A percentile compares a stretch with the other conserved stretches of the same genome.
Evolutionary conservation across 2,113 vertebrate genomes (phyloP).

Genomic region (Ciconia boyciana): DNA sequence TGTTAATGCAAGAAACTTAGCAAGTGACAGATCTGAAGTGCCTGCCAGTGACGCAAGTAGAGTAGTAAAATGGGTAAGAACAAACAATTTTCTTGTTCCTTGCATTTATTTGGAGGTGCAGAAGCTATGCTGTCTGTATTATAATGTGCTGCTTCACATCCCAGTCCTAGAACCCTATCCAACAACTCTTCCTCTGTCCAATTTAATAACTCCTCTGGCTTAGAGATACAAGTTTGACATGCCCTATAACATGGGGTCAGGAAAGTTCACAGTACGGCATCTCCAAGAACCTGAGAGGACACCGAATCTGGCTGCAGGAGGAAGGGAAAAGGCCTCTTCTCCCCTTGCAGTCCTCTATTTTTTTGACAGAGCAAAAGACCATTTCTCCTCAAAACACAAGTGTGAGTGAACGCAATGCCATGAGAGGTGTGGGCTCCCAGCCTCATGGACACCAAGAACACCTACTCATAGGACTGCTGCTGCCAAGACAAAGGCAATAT

Average conservation of each 20-base stretch:
- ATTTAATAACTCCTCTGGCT: neutral
- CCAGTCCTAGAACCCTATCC: neutral
- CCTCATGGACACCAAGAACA: neutral
- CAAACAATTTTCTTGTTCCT: neutral
- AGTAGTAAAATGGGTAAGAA: neutral
- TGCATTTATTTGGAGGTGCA: neutral
- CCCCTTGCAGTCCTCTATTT: neutral
- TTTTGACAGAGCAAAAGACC: neutral
- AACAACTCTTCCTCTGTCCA: neutral
- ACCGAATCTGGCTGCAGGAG: neutral
- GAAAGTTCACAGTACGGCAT: neutral
- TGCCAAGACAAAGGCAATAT: neutral
- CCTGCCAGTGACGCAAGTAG: fast-evolving
- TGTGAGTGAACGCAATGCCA: neutral
- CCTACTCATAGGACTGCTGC: neutral
- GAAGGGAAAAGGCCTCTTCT: neutral
- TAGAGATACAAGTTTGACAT: neutral
- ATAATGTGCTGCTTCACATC: neutral
- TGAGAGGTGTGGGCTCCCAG: neutral
- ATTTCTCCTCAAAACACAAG: neutral
- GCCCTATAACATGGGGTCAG: fast-evolving
- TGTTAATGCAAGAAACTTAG: neutral
- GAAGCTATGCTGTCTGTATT: neutral
- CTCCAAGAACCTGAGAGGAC: neutral
- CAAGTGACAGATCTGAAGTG: neutral